These are phyloP conservation scores for Tromatobia lineatoria DNA, from an alignment of 2,888 invertebrate species.

Conservation along the genomic window DNA sequence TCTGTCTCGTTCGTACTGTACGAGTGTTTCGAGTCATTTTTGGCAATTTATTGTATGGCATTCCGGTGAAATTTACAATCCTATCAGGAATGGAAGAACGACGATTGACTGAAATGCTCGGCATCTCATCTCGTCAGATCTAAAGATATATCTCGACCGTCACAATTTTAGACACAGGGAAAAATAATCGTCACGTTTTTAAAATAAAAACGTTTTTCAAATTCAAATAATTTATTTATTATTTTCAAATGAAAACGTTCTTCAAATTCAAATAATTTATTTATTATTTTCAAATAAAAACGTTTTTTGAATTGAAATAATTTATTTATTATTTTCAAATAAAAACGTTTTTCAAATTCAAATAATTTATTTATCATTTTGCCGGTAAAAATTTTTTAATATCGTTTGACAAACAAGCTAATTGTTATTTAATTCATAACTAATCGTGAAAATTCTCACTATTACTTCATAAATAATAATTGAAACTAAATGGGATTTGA, in stretches of 20 bases:
- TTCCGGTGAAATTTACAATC: constrained; percentile 36
- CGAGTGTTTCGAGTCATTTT: constrained; percentile 32
- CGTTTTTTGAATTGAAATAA: too few relatives aligned
- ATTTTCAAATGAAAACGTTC: too few relatives aligned
- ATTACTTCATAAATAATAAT: too few relatives aligned
- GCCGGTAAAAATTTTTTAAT: neutral
- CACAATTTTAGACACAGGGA: neutral
- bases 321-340: neutral
- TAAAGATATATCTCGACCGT: constrained; percentile 3
- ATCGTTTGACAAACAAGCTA: too few relatives aligned
- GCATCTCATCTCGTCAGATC: neutral
- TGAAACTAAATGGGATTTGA: too few relatives aligned
- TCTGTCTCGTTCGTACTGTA: constrained; percentile 4
- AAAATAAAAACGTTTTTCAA: too few relatives aligned
- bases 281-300: neutral
- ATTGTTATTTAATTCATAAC: too few relatives aligned
- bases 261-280: too few relatives aligned
- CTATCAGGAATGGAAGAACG: constrained; percentile 28
- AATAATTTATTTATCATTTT: neutral
- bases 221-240: neutral
- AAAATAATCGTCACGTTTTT: too few relatives aligned
- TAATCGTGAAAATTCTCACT: too few relatives aligned
- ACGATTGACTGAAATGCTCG: constrained; percentile 34
- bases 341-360: too few relatives aligned
- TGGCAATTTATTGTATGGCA: constrained; percentile 56